Base-by-base conservation (phyloP, 2,888 invertebrate genomes). In the Nemotelus pantherinus region DNA sequence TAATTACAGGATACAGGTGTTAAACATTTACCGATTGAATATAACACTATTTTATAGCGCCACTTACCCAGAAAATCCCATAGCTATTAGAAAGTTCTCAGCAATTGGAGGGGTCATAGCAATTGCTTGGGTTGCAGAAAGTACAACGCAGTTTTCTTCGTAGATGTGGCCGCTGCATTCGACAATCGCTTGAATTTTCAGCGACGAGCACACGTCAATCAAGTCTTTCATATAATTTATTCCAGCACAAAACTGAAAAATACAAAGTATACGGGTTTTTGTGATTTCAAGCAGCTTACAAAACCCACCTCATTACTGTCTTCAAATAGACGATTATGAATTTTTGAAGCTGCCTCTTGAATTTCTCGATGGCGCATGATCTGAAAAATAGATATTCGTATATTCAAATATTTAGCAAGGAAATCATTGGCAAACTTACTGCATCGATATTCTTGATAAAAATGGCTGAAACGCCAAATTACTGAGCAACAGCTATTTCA, bases 141-240 rank as follows among this genome's bases (percentile, higher is more conserved):
- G 9, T 41, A 43, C 53, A 43, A 39, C 44, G 9, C 70, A 70
- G 1, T n/a, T 55, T 43, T 70, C 10, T n/a, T 10, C 70, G 6
- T n/a, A 3, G 55, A 70, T 55, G 43, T 25, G 43, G 41, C 53
- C 70, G 43, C 43, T 53, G 44, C 41, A 70, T 41, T 70, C 70
- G 0, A 70, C 6, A 43, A 70, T 43, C 3, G 39, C 43, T 43
- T 70, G 70, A 25, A 70, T 7, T 4, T 70, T 43, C 7, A 53
- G 6, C 5, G 10, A 10, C 7, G 53, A 39, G 41, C 70, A 70
- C n/a, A 50, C 2, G 2, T 70, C 53, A n/a, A 70, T 55, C 3
- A 70, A 3, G 25, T 70, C 55, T 9, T 70, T 41, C 7, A 70
- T 2, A 43, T 41, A 63, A 41, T 63, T 63, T 7, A 41, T 43